Base-by-base conservation (phyloP, 2,888 invertebrate genomes). In the Gandaritis pyraliata region DNA sequence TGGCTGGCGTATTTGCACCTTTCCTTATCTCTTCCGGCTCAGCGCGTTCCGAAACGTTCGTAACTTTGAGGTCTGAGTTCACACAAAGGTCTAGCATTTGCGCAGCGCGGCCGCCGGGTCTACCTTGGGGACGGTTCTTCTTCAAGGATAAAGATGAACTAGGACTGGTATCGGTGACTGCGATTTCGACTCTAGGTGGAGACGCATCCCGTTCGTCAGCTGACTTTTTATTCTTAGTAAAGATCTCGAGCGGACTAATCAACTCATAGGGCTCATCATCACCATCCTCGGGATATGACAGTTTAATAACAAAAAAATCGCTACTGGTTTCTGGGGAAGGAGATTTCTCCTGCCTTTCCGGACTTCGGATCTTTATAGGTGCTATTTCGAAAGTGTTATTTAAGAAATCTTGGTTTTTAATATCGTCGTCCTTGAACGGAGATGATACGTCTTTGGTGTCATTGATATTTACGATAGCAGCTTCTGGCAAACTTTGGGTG, bases 81-180 rank as follows among this genome's bases (percentile, higher is more conserved):
- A 85, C 83, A 61, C 92, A 91, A 4, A 29, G 69, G 0, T 86
- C 90, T 57, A 93, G 67, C 91, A 93, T 92, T 70, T 92, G 92
- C 1, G 92, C 92, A 1, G 85, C 91, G 10, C 93, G 80, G 8
- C 90, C 89, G 1, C 81, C 81, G 8, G 81, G 65, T 12, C 87
- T 82, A 15, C 87, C 82, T 76, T 87, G 87, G 1, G 88, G 83
- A 41, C 85, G 80, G 63, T 87, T 90, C 69, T 87, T 92, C 68
- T 90, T 92, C 0, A 90, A 77, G 11, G 90, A 89, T 48, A n/a
- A n/a, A n/a, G n/a, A n/a, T n/a, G n/a, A n/a, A n/a, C n/a, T n/a
- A n/a, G n/a, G n/a, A n/a, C n/a, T n/a, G n/a, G n/a, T n/a, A n/a
- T n/a, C n/a, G n/a, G n/a, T n/a, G n/a, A n/a, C n/a, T n/a, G n/a